These are phyloP conservation scores for Strigops habroptila DNA, from an alignment of 2,113 vertebrate genomes.

Conservation along the genomic window DNA sequence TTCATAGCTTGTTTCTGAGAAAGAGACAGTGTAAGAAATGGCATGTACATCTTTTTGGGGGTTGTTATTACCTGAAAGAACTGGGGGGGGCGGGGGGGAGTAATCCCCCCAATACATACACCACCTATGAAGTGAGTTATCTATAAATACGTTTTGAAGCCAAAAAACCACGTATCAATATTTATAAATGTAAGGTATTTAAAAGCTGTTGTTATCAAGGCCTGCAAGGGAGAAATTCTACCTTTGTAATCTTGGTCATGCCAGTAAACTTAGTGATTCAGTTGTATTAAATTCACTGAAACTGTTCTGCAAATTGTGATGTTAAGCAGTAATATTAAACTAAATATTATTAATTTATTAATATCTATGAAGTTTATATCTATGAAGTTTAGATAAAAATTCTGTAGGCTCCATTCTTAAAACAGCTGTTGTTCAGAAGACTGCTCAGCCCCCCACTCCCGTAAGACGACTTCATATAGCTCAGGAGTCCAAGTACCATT, in stretches of 20 bases:
- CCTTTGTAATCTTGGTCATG: not conserved
- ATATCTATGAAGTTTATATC: not conserved
- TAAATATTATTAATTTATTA: not conserved
- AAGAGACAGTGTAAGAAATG: not conserved
- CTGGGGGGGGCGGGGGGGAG: too few species aligned
- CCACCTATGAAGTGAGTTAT: not conserved
- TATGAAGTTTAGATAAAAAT: not conserved
- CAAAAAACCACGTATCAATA: fast-evolving
- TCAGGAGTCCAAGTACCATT: fast-evolving
- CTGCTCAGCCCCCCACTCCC: not conserved
- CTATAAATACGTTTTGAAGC: not conserved
- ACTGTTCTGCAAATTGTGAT: not conserved
- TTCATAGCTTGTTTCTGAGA: not conserved
- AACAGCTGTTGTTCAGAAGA: fast-evolving
- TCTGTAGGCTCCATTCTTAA: not conserved
- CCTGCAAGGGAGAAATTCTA: not conserved
- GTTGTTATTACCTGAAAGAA: not conserved
- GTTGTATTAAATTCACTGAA: not conserved
- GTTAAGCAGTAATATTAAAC: not conserved
- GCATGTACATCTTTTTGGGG: fast-evolving
- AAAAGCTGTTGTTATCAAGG: not conserved
- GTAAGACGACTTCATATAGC: fast-evolving
- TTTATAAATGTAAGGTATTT: not conserved
- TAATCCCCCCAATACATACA: not conserved
- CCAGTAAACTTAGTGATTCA: not conserved